Percentiles rank a stretch among this genome's conserved stretches.
These are phyloP conservation scores for Operophtera brumata DNA, from an alignment of 2,888 invertebrate genomes.

Conservation along the genomic window DNA sequence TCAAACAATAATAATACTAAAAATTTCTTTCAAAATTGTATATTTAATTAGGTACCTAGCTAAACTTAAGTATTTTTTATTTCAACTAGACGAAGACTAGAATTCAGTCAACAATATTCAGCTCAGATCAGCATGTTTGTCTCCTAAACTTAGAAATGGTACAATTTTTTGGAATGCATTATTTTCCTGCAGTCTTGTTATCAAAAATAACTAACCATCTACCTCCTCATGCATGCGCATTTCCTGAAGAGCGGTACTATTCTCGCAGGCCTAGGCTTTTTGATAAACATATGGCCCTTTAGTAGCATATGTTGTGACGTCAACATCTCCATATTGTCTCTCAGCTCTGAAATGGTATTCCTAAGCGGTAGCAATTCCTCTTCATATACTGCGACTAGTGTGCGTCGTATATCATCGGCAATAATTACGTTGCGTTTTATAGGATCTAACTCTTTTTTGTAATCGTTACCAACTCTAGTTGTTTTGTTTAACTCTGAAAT, in stretches of 20 bases:
- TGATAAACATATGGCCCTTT: slow-evolving; percentile 32
- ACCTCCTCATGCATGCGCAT: slow-evolving; percentile 46
- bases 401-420: slow-evolving; percentile 23
- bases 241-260: slow-evolving; percentile 32
- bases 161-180: too few relatives aligned
- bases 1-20: too few relatives aligned
- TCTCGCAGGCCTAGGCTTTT: slow-evolving; percentile 5
- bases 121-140: too few relatives aligned
- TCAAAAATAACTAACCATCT: background rate
- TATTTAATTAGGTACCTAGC: too few relatives aligned
- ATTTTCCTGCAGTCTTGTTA: too few relatives aligned
- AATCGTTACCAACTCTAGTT: background rate
- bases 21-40: too few relatives aligned
- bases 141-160: too few relatives aligned
- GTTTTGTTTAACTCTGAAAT: slow-evolving; percentile 8
- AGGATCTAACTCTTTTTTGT: slow-evolving; percentile 5
- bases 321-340: slow-evolving; percentile 52
- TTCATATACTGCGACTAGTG: slow-evolving; percentile 49
- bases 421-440: slow-evolving; percentile 13
- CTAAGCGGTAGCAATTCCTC: slow-evolving; percentile 59
- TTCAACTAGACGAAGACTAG: too few relatives aligned
- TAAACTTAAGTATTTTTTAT: too few relatives aligned
- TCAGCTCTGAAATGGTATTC: slow-evolving; percentile 51
- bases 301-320: slow-evolving; percentile 45
- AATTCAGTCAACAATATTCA: too few relatives aligned